Base-by-base conservation (phyloP, 2,888 invertebrate genomes). In the Pinctada fucata region DNA sequence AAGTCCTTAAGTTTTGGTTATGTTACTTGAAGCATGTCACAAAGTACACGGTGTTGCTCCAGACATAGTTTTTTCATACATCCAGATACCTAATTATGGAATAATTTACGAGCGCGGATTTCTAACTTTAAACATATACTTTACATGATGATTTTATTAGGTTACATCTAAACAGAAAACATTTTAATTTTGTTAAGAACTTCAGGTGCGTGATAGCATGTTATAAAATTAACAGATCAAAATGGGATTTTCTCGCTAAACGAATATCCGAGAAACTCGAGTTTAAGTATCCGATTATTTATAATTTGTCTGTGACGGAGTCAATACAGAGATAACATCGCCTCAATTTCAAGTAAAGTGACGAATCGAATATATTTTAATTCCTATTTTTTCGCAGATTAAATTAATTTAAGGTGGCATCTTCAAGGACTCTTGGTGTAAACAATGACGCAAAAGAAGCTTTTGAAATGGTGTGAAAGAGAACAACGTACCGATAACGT, bases 81-180 rank as follows among this genome's bases (percentile, higher is more conserved):
- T 10, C 13, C 58, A 76, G 52, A 79, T 65, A 31, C 64, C 76
- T 71, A 74, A 79, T 79, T 79, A 74, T 45, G 50, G 49, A 49
- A 58, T 74, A 69, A 79, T 79, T 79, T 79, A 79, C 63, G 79
- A 71, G 70, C 13, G 6, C 58, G 13, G 13, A 58, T 10, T 10
- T 13, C 58, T 58, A 13, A 58, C 58, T 58, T 58, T 58, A 74
- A 50, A 63, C 52, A 31, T 69, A 13, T 58, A 49, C 69, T 74
- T 52, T 78, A 74, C 49, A 78, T 49, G 50, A 64, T 64, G 48
- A 65, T 66, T 65, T 49, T 48, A 47, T 73, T 65, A 50, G 31
- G 63, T 52, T 16, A 71, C 52, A 71, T 49, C 45, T 2, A 71
- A 71, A n/a, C 31, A 48, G 3, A 49, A 5, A 1, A 68, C 13